These are phyloP conservation scores for Drosophila tripunctata DNA, from an alignment of 2,888 invertebrate species.

Conservation along the genomic window DNA sequence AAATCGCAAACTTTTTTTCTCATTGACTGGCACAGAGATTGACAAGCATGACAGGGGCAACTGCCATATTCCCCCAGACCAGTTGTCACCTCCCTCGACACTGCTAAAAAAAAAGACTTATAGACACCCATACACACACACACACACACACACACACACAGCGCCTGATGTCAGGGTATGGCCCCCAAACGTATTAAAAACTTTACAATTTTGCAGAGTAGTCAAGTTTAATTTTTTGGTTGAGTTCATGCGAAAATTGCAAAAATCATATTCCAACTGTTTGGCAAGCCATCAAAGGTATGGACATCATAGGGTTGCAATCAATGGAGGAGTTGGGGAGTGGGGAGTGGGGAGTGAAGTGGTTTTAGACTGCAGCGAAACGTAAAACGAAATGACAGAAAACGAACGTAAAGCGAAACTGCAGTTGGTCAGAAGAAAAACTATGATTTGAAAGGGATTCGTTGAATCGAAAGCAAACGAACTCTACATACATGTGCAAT, in stretches of 20 bases:
- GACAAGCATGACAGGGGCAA: slow-evolving; percentile 66
- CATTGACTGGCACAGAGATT: slow-evolving; percentile 67
- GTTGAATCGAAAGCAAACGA: not conserved
- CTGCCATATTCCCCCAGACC: slow-evolving; percentile 36
- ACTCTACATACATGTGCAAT: slow-evolving; percentile 49
- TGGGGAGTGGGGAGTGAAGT: slow-evolving; percentile 1
- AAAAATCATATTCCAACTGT: slow-evolving; percentile 80
- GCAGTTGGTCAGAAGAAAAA: slow-evolving; percentile 40
- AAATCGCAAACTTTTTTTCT: slow-evolving; percentile 28
- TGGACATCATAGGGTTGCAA: slow-evolving; percentile 37
- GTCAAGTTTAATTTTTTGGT: slow-evolving; percentile 80
- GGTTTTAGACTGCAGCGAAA: slow-evolving; percentile 52
- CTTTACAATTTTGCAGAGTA: slow-evolving; percentile 76
- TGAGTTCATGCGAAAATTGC: slow-evolving; percentile 80
- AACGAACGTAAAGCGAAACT: slow-evolving; percentile 42
- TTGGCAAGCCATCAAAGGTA: slow-evolving; percentile 78
- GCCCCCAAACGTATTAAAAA: slow-evolving; percentile 74
- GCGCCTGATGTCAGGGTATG: slow-evolving; percentile 1
- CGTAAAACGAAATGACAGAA: slow-evolving; percentile 53
- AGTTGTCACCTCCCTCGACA: slow-evolving; percentile 7
- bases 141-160: slow-evolving; percentile 9
- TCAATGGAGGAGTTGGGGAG: not conserved
- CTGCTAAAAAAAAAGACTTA: not conserved
- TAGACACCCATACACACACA: slow-evolving; percentile 15
- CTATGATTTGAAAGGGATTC: not conserved